A percentile compares a stretch with the other conserved stretches of the same genome.
These are phyloP conservation scores for Thereuonema tuberculata DNA, from an alignment of 1,140 invertebrate genomes.

Conservation along the genomic window DNA sequence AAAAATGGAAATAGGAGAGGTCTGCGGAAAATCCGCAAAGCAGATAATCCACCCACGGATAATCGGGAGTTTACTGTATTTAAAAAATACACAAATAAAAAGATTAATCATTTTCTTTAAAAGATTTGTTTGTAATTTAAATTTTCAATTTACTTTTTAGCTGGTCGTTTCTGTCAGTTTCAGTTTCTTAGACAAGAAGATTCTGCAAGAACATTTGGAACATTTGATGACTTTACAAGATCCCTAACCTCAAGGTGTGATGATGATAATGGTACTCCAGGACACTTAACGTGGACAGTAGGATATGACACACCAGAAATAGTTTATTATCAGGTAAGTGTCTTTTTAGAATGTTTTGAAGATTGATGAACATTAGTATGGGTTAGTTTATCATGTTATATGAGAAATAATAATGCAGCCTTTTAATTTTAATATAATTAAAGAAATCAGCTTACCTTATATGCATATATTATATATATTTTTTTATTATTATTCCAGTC, in stretches of 20 bases:
- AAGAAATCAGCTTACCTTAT: not conserved
- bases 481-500: constrained; percentile 2
- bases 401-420: not conserved
- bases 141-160: no score
- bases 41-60: no score
- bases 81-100: no score
- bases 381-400: not conserved
- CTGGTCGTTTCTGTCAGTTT: no score
- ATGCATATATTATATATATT: not conserved
- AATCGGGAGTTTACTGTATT: no score
- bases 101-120: no score
- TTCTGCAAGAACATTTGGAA: no score
- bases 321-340: constrained; percentile 26
- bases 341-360: not conserved
- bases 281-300: constrained; percentile 30
- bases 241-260: constrained; percentile 16
- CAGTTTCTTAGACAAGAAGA: no score
- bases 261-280: constrained; percentile 17
- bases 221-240: constrained; percentile 13
- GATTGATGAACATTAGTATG: not conserved
- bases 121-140: no score
- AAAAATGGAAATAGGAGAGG: no score
- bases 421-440: not conserved
- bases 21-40: no score
- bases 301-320: constrained; percentile 28